phyloP scores from a whole-genome alignment of 2,113 vertebrate species.

The Neotragus moschatus region DNA sequence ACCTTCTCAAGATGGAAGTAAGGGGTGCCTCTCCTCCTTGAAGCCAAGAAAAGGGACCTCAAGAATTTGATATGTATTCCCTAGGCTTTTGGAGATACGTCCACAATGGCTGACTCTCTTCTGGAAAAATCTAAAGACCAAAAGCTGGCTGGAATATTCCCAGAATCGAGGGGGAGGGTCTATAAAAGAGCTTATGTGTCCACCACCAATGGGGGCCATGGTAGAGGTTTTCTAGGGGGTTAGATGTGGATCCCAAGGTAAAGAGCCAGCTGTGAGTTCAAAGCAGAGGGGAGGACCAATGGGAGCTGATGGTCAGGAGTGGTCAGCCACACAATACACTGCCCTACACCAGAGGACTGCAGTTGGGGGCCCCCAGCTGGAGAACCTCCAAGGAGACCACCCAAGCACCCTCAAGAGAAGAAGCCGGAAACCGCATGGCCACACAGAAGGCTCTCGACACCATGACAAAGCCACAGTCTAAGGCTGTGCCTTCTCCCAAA shows the following conservation, averaged over 20 bases:
- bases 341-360: neutral
- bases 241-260: neutral
- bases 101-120: neutral
- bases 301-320: neutral
- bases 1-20: neutral
- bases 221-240: neutral
- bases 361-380: fast-evolving
- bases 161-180: fast-evolving
- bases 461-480: neutral
- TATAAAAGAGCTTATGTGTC: neutral
- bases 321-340: neutral
- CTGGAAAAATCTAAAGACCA: neutral
- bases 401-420: neutral
- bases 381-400: neutral
- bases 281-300: neutral
- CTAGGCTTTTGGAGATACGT: neutral
- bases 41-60: neutral
- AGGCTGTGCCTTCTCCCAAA: neutral
- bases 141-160: neutral
- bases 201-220: neutral
- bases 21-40: neutral
- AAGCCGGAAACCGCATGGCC: neutral
- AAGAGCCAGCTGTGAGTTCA: neutral
- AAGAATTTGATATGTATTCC: neutral
- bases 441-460: neutral